A percentile compares a stretch with the other conserved stretches of the same genome.
Conservation (phyloP, 2,113 vertebrate genomes). For the Globicephala melas region DNA sequence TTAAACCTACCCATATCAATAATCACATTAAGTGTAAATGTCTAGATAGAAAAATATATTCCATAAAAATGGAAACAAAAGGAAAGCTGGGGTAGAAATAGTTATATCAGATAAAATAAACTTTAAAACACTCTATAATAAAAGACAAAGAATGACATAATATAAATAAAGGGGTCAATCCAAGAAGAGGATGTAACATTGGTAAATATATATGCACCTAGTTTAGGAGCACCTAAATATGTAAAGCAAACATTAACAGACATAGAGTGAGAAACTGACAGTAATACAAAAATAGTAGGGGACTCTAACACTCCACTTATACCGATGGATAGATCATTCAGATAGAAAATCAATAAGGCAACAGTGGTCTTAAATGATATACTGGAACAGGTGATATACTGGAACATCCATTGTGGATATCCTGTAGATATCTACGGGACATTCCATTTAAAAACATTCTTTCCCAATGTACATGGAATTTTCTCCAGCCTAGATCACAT, state of each 20-base stretch:
- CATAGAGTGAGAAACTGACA: neutral
- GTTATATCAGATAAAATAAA: neutral
- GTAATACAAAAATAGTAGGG: neutral
- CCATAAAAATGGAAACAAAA: neutral
- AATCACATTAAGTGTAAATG: neutral
- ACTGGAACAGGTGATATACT: neutral
- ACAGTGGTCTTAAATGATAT: neutral
- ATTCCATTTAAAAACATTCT: neutral
- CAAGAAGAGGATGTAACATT: neutral
- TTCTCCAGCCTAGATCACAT: neutral
- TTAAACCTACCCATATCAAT: neutral
- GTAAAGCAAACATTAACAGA: neutral
- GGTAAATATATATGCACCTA: neutral
- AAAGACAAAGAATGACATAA: neutral
- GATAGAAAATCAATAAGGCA: neutral
- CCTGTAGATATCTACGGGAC: neutral
- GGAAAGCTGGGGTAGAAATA: neutral
- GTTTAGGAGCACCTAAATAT: neutral
- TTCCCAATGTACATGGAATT: neutral
- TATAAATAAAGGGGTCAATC: neutral
- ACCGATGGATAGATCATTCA: neutral
- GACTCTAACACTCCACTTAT: neutral
- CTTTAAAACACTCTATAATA: neutral
- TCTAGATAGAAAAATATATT: neutral
- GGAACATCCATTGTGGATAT: too few relatives aligned